phyloP scores from a whole-genome alignment of 2,888 invertebrate species.

The Coelogynopora nodosa region DNA sequence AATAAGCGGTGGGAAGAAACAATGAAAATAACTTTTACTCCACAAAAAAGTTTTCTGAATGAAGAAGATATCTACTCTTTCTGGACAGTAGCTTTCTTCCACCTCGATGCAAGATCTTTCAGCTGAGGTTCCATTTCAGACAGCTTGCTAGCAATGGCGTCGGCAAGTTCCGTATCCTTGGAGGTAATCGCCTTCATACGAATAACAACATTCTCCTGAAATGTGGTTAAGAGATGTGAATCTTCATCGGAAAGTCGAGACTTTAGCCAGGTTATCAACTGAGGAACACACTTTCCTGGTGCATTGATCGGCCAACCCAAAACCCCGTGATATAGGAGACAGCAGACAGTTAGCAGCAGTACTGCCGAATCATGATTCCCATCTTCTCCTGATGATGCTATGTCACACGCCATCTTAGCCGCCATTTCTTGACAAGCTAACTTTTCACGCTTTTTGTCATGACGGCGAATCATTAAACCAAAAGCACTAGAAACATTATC shows the following conservation, averaged over 20 bases:
- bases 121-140: neutral
- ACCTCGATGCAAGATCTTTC: neutral
- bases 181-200: neutral
- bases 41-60: no score
- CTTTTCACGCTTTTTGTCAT: conserved; percentile 79
- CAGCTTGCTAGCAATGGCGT: neutral
- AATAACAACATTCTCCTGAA: neutral
- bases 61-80: no score
- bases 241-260: neutral
- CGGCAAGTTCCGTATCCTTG: neutral
- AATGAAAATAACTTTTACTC: no score
- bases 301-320: conserved; percentile 82
- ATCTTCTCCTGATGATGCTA: conserved; percentile 62
- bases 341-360: conserved; percentile 72
- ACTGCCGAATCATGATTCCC: conserved; percentile 70
- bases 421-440: conserved; percentile 49
- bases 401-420: neutral
- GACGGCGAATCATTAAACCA: conserved; percentile 69
- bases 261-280: conserved; percentile 68
- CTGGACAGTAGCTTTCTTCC: neutral
- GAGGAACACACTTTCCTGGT: conserved; percentile 84
- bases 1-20: no score
- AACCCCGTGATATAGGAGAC: conserved; percentile 75
- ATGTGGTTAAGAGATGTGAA: neutral
- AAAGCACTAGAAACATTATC: conserved; percentile 47